Percentiles rank a stretch among this genome's conserved stretches.
These are phyloP conservation scores for Ridgeia piscesae DNA, from an alignment of 1,140 invertebrate species.

Conservation along the genomic window DNA sequence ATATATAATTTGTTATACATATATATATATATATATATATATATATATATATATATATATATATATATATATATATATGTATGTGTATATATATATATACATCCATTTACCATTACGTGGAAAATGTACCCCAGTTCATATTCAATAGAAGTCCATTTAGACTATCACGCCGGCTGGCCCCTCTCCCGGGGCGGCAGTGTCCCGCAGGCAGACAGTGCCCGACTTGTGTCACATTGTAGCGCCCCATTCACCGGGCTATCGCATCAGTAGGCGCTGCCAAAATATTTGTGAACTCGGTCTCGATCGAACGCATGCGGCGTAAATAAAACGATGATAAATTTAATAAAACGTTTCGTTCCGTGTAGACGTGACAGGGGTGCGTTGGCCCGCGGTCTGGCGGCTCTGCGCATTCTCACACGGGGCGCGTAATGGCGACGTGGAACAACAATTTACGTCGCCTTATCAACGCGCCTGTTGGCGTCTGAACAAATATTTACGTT, in stretches of 20 bases:
- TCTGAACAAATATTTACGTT: neutral
- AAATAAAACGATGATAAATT: neutral
- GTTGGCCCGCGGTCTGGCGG: neutral
- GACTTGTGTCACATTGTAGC: neutral
- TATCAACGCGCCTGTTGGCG: neutral
- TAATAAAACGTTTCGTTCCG: neutral
- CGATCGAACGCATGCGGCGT: neutral
- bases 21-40: no score
- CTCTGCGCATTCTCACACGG: neutral
- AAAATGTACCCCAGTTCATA: no score
- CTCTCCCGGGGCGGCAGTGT: neutral
- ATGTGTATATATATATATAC: no score
- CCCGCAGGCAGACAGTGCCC: neutral
- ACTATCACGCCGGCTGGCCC: neutral
- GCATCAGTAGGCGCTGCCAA: neutral
- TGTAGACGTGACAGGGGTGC: neutral
- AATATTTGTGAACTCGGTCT: neutral
- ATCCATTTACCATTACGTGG: no score
- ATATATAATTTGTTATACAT: no score
- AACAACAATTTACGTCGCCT: neutral
- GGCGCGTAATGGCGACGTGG: neutral
- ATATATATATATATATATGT: no score
- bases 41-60: no score
- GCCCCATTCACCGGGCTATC: neutral
- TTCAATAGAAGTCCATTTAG: no score